Conservation (phyloP, 2,113 vertebrate species). For the Atherinomorus stipes region DNA sequence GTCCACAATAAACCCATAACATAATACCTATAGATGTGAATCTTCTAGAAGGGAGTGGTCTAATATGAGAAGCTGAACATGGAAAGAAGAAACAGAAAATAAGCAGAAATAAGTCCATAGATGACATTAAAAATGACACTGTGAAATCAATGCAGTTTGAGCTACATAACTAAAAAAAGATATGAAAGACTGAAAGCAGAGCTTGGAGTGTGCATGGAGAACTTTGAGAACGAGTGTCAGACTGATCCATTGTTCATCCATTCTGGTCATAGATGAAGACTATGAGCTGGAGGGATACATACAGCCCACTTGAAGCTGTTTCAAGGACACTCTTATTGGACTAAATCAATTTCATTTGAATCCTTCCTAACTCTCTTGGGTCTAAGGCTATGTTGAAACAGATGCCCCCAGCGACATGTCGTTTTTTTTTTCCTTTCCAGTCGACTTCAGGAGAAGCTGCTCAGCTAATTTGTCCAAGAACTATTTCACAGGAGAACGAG, state of each 20-base stretch:
- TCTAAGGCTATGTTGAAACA: slow-evolving; percentile 64
- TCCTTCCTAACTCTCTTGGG: slow-evolving; percentile 78
- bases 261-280: slow-evolving; percentile 63
- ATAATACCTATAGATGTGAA: slow-evolving; percentile 30
- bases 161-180: slow-evolving; percentile 14
- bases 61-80: not conserved
- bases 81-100: slow-evolving; percentile 14
- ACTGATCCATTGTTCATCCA: slow-evolving; percentile 55
- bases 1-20: slow-evolving; percentile 13
- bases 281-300: slow-evolving; percentile 74
- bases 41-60: not conserved
- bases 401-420: slow-evolving; percentile 72
- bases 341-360: slow-evolving; percentile 86
- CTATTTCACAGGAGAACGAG: slow-evolving; percentile 77
- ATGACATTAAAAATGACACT: slow-evolving; percentile 10
- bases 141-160: slow-evolving; percentile 28
- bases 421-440: slow-evolving; percentile 33
- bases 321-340: slow-evolving; percentile 83
- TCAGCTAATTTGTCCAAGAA: slow-evolving; percentile 82
- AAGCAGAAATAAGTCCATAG: slow-evolving; percentile 13
- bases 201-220: slow-evolving; percentile 27
- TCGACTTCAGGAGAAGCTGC: slow-evolving; percentile 74
- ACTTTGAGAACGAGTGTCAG: slow-evolving; percentile 45
- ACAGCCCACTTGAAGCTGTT: slow-evolving; percentile 76
- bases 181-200: slow-evolving; percentile 28